Evolutionary conservation across 2,888 invertebrate species (phyloP), one percentile per base, ranked within the genome.

Genomic region (Anorthoa munda): DNA sequence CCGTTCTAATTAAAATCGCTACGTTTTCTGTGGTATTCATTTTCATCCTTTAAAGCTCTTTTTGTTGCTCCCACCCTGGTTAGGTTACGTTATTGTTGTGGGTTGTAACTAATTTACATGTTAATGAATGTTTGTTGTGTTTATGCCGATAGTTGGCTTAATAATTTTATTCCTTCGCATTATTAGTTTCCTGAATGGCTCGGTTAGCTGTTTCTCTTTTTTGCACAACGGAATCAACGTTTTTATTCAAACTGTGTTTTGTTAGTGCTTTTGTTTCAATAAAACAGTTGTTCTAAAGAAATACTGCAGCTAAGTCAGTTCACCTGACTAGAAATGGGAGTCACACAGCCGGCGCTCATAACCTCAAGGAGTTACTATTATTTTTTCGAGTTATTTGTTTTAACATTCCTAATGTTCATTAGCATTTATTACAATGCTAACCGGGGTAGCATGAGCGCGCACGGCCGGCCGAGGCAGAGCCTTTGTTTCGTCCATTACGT

Each of bases 1-100:
- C 91, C 89, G 92, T 92, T 94, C 95, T 95, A 95, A 95, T 95
- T 95, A 96, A 95, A 95, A 95, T 94, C 92, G 93, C 94, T 93
- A 93, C 93, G 93, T 93, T 93, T 92, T 94, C 94, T 94, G 93
- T 92, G 93, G 93, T 93, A 94, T 94, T 93, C 94, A 94, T 95
- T 95, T 94, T 93, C 94, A 94, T 95, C 94, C 92, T 94, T 94
- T 94, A 91, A 92, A 93, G 91, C 89, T 92, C 91, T 94, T 95
- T 95, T 95, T 94, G 95, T 95, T 94, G 89, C 90, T 87, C 86
- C 88, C 90, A 92, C 92, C 87, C 92, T 91, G 93, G 93, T 94
- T 92, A 90, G 90, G 88, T 92, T 92, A 91, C 92, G 93, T 94
- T 94, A 95, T 94, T 94, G 93, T 95, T 94, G 93, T 93, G 93